Evolutionary conservation across 2,797 vertebrate species (phyloP).

Genomic region (Hirundo rustica): DNA sequence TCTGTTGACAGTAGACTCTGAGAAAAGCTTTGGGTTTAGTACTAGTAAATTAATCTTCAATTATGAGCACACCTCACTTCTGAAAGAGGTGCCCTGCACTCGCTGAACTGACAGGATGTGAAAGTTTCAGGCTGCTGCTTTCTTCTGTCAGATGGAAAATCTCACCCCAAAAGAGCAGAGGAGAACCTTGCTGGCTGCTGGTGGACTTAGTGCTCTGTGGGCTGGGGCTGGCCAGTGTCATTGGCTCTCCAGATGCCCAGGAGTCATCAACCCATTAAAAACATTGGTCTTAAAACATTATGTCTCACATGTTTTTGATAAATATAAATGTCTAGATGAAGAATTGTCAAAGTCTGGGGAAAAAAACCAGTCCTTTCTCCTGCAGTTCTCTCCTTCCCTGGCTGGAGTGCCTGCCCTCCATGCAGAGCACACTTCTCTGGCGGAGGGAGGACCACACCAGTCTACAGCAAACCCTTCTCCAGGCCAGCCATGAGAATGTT

Average conservation of each 20-base stretch:
- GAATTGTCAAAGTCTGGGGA: not conserved
- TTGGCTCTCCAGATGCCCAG: not conserved
- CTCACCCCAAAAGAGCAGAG: not conserved
- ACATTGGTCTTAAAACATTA: not conserved
- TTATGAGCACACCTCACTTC: slow-evolving; percentile 22
- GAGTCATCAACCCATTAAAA: not conserved
- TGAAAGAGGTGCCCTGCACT: not conserved
- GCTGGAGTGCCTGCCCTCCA: accelerated
- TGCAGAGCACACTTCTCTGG: not conserved
- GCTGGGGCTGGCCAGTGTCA: not conserved
- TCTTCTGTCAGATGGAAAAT: not conserved
- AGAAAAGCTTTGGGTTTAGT: slow-evolving; percentile 42
- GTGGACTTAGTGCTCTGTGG: not conserved
- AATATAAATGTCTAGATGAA: not conserved
- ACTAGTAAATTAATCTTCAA: slow-evolving; percentile 55
- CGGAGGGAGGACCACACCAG: not conserved
- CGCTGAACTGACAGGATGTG: not conserved
- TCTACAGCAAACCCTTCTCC: not conserved
- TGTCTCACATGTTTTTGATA: not conserved
- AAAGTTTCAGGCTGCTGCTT: not conserved
- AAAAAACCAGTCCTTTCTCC: not conserved
- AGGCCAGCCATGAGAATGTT: not conserved
- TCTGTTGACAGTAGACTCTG: slow-evolving; percentile 59
- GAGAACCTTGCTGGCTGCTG: not conserved
- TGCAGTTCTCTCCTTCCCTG: not conserved